A percentile compares a stretch with the other conserved stretches of the same genome.
Conservation (phyloP, 2,888 invertebrate genomes). For the Erynnis tages region DNA sequence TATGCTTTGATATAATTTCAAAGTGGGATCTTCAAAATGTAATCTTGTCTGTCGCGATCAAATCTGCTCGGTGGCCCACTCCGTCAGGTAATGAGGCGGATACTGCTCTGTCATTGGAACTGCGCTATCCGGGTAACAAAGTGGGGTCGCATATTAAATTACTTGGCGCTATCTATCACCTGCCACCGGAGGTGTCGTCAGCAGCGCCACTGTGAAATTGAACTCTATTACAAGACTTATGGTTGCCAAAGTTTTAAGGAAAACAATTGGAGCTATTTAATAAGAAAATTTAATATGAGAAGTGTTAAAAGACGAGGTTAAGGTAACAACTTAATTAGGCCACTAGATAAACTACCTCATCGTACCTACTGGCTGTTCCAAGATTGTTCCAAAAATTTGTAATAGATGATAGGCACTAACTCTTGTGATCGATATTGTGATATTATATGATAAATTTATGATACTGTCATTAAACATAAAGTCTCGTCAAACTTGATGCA, state of each 20-base stretch:
- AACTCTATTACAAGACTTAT: constrained; percentile 26
- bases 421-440: too few relatives aligned
- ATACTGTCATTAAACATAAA: too few relatives aligned
- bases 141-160: constrained; percentile 44
- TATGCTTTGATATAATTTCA: neutral
- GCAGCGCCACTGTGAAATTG: constrained; percentile 28
- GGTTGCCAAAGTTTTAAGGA: constrained; percentile 4
- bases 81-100: constrained; percentile 34
- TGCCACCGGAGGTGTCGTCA: constrained; percentile 38
- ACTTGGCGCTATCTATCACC: constrained; percentile 40
- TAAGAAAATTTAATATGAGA: too few relatives aligned
- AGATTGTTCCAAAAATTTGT: too few relatives aligned
- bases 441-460: too few relatives aligned
- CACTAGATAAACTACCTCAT: too few relatives aligned
- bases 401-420: too few relatives aligned
- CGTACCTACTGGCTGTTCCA: too few relatives aligned
- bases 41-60: constrained; percentile 14
- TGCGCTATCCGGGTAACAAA: constrained; percentile 42
- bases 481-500: too few relatives aligned
- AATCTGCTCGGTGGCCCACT: constrained; percentile 25
- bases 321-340: too few relatives aligned
- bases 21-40: constrained; percentile 2
- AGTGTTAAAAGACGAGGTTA: too few relatives aligned
- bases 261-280: too few relatives aligned
- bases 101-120: constrained; percentile 43